Evolutionary conservation across 2,888 invertebrate species (phyloP).

Genomic region (Lycocerus yunnanus): DNA sequence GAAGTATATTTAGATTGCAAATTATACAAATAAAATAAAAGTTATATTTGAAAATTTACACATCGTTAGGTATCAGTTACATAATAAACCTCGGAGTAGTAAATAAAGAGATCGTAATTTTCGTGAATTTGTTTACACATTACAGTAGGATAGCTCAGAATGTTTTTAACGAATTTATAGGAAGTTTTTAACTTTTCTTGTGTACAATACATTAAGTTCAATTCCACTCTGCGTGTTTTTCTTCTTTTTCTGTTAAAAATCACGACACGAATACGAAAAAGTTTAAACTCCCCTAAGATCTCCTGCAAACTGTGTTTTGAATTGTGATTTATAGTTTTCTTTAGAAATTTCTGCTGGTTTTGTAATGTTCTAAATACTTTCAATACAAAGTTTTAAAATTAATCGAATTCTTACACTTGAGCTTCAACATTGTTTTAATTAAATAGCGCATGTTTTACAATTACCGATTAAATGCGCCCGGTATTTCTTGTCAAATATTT

Average conservation of each 20-base stretch:
- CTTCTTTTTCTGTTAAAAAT: not conserved
- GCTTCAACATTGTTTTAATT: not conserved
- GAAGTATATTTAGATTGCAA: not conserved
- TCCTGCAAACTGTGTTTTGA: not conserved
- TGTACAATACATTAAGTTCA: not conserved
- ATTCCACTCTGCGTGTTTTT: not conserved
- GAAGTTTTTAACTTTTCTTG: not conserved
- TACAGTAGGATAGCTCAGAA: not conserved
- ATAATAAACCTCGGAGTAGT: not conserved
- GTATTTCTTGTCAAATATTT: not conserved
- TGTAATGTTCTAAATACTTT: not conserved
- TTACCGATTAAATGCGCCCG: not conserved
- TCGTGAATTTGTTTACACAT: not conserved
- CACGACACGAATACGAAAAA: not conserved
- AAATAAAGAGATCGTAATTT: not conserved
- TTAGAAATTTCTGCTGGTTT: not conserved
- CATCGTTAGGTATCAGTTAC: not conserved
- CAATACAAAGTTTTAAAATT: not conserved
- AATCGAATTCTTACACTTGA: not conserved
- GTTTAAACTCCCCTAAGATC: not conserved
- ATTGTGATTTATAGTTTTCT: not conserved
- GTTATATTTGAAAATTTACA: not conserved
- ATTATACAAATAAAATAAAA: not conserved
- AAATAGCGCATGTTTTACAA: not conserved
- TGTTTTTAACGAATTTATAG: not conserved